A percentile compares a stretch with the other conserved stretches of the same genome.
Evolutionary conservation across 1,140 invertebrate genomes (phyloP).

Genomic region (Formica selysi): DNA sequence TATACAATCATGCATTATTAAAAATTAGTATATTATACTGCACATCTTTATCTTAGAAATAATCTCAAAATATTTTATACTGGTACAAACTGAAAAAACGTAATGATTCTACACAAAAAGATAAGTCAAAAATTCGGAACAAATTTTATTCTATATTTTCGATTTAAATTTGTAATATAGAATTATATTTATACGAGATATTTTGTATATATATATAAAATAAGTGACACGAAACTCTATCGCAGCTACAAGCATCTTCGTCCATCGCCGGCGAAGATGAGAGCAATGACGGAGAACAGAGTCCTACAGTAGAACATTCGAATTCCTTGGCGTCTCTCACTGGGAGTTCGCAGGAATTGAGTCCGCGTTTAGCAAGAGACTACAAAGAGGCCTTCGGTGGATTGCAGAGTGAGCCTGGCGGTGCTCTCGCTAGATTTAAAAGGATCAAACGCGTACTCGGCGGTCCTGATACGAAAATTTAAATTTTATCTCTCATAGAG

Average conservation of each 20-base stretch:
- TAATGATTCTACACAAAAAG: background rate
- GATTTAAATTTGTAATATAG: too few relatives aligned
- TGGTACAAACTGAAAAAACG: background rate
- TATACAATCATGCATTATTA: too few relatives aligned
- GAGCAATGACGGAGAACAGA: background rate
- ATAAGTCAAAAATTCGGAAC: too few relatives aligned
- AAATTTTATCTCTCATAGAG: background rate
- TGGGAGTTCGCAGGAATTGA: conserved; percentile 57
- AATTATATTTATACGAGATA: too few relatives aligned
- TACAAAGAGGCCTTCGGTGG: conserved; percentile 73
- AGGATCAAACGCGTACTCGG: conserved; percentile 75
- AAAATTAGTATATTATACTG: too few relatives aligned
- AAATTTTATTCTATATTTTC: too few relatives aligned
- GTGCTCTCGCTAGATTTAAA: conserved; percentile 75
- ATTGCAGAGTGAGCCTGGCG: conserved; percentile 64
- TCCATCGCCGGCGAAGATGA: conserved; percentile 28
- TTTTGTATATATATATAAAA: background rate
- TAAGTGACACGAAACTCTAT: background rate
- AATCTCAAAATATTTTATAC: too few relatives aligned
- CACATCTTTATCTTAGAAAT: too few relatives aligned
- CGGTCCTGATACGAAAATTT: conserved; percentile 16
- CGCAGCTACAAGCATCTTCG: background rate
- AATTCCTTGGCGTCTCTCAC: conserved; percentile 44
- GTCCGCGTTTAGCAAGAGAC: conserved; percentile 59
- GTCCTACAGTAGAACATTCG: background rate